Evolutionary conservation across 2,113 vertebrate genomes (phyloP).

Genomic region (Edolisoma coerulescens): DNA sequence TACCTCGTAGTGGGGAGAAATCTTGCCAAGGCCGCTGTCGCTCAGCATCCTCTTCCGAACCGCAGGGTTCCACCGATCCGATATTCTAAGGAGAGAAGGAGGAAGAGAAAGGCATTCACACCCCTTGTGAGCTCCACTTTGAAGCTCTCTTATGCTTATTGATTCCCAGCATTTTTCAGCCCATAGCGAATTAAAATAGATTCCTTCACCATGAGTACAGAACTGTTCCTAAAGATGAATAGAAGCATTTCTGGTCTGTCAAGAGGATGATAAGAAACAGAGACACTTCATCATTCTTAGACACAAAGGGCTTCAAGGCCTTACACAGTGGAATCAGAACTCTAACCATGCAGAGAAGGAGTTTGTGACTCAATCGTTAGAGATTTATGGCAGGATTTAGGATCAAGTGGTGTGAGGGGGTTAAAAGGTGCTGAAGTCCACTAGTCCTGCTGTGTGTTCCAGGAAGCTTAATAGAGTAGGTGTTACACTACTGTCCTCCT

Average conservation of each 20-base stretch:
- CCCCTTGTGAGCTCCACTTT: accelerated
- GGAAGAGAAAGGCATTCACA: background rate
- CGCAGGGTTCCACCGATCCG: conserved; percentile 74
- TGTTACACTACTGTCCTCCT: background rate
- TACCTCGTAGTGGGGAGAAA: conserved; percentile 70
- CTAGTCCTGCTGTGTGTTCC: background rate
- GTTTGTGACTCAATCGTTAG: background rate
- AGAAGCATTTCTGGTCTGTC: background rate
- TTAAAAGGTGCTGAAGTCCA: background rate
- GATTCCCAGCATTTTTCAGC: background rate
- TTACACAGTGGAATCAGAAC: background rate
- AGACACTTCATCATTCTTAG: background rate
- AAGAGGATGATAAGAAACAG: background rate
- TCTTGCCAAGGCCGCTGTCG: conserved; percentile 65
- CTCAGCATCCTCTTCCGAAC: conserved; percentile 76
- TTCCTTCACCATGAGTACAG: background rate
- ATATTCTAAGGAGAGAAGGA: conserved; percentile 50
- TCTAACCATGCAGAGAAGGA: background rate
- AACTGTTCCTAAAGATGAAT: background rate
- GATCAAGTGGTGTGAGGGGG: background rate
- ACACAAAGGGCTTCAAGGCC: background rate
- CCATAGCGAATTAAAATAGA: background rate
- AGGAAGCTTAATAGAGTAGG: background rate
- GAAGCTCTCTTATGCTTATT: background rate
- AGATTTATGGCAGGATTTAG: background rate